These are phyloP conservation scores for Drosophila meridionalis DNA, from an alignment of 2,888 invertebrate species.

Conservation along the genomic window DNA sequence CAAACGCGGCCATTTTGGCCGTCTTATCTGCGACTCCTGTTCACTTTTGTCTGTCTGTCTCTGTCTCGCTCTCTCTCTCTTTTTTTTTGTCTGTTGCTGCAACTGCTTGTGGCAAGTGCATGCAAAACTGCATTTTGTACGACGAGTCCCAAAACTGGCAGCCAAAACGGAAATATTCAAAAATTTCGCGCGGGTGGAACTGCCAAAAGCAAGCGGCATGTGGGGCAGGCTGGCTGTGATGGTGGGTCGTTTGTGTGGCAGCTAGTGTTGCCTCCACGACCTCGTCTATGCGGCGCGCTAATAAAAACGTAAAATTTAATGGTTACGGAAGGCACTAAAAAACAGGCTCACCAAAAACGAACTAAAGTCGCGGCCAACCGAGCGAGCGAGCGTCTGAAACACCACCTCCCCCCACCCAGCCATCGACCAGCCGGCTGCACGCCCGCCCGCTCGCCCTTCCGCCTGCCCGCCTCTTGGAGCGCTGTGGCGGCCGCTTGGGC, in stretches of 20 bases:
- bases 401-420: background rate
- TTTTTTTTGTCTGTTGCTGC: slow-evolving; percentile 21
- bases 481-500: slow-evolving; percentile 63
- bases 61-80: background rate
- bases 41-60: slow-evolving; percentile 37
- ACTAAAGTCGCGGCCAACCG: slow-evolving; percentile 59
- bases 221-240: background rate
- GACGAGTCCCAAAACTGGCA: slow-evolving; percentile 69
- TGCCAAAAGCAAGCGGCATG: slow-evolving; percentile 4
- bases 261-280: background rate
- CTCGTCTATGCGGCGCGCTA: slow-evolving; percentile 69
- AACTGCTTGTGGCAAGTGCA: slow-evolving; percentile 62
- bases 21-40: slow-evolving; percentile 38
- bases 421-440: background rate
- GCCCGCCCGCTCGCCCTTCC: background rate
- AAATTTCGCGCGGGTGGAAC: slow-evolving; percentile 52
- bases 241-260: background rate
- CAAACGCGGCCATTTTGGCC: slow-evolving; percentile 24
- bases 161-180: slow-evolving; percentile 78
- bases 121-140: slow-evolving; percentile 78
- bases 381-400: slow-evolving; percentile 1
- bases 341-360: slow-evolving; percentile 81
- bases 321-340: slow-evolving; percentile 82
- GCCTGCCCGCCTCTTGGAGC: slow-evolving; percentile 30
- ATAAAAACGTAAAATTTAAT: slow-evolving; percentile 81